Conservation (phyloP, 2,113 vertebrate species). For the Crotophaga sulcirostris region DNA sequence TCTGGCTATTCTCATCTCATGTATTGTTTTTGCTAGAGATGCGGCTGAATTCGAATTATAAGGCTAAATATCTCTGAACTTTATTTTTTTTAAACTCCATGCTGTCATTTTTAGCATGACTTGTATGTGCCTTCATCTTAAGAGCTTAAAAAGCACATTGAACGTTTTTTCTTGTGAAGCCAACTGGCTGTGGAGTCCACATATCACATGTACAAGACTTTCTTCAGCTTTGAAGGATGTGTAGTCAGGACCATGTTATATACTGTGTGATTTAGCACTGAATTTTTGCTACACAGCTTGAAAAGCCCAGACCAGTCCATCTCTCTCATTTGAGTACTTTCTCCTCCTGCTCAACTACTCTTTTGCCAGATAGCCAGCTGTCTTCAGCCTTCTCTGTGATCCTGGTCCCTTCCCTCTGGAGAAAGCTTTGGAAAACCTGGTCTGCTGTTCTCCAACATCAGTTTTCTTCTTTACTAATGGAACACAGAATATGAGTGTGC, state of each 20-base stretch:
- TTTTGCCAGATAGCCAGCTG: slow-evolving; percentile 35
- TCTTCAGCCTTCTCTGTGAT: neutral
- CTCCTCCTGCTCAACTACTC: neutral
- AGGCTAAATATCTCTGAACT: neutral
- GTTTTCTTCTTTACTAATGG: neutral
- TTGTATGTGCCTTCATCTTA: neutral
- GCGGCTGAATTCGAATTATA: neutral
- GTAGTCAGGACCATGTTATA: neutral
- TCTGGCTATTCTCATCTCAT: neutral
- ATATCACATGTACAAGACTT: neutral
- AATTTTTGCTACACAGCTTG: neutral
- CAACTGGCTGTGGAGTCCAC: neutral
- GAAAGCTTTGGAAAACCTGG: slow-evolving; percentile 36
- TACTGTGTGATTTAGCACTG: neutral
- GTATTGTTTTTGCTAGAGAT: neutral
- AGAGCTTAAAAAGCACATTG: neutral
- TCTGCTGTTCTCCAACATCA: neutral
- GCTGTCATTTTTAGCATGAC: neutral
- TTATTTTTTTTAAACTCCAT: neutral
- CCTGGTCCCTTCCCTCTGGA: neutral
- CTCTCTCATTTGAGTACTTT: neutral
- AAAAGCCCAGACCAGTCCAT: neutral
- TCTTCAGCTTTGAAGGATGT: neutral
- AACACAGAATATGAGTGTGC: neutral
- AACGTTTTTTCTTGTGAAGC: neutral